Conservation (phyloP, 2,797 vertebrate genomes). For the Buphagus erythrorhynchus region DNA sequence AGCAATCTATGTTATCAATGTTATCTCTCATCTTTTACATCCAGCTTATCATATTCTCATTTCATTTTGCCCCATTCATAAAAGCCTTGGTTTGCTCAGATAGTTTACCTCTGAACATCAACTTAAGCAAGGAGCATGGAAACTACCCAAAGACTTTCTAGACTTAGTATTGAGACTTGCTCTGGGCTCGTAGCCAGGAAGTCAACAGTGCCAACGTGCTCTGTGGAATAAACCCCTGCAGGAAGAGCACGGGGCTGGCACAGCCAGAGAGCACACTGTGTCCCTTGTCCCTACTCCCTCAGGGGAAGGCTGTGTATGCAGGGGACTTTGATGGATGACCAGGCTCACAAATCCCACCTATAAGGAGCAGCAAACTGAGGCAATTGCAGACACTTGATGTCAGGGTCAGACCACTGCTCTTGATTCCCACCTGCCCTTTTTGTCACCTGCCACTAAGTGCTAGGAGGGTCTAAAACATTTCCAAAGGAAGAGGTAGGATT, state of each 20-base stretch:
- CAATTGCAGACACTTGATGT: not conserved
- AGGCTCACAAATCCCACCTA: not conserved
- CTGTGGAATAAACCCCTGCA: not conserved
- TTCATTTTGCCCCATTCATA: not conserved
- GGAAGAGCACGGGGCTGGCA: accelerated
- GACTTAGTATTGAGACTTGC: not conserved
- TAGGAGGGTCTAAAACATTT: not conserved
- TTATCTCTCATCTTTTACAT: not conserved
- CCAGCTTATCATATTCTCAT: not conserved
- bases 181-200: not conserved
- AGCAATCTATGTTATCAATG: not conserved
- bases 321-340: not conserved
- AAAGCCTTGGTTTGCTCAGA: not conserved
- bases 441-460: not conserved
- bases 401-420: not conserved
- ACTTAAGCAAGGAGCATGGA: not conserved
- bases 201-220: accelerated
- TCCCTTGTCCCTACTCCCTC: not conserved
- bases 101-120: not conserved
- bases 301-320: not conserved
- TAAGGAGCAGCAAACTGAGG: not conserved
- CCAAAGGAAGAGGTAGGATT: not conserved
- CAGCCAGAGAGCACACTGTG: not conserved
- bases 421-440: not conserved
- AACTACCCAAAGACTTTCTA: not conserved